Evolutionary conservation across 2,113 vertebrate species (phyloP).

Genomic region (Eudorcas thomsonii): DNA sequence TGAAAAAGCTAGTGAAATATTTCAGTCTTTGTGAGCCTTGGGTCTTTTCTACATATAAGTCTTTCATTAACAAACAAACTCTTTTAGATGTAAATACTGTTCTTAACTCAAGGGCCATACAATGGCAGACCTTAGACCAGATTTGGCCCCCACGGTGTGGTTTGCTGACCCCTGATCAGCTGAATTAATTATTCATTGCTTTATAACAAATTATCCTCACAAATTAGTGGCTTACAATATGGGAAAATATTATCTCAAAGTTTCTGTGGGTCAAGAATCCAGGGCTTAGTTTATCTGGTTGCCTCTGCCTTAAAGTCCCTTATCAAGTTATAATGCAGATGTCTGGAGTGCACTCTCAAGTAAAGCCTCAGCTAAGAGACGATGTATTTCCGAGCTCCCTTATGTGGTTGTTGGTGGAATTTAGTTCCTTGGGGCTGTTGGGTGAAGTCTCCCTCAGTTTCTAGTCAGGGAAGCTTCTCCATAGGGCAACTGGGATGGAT

Average conservation of each 20-base stretch:
- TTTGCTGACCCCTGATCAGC: not conserved
- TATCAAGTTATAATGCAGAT: not conserved
- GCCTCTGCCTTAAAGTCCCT: not conserved
- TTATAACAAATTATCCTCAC: not conserved
- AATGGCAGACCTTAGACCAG: not conserved
- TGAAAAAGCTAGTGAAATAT: constrained; percentile 2
- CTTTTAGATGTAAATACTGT: not conserved
- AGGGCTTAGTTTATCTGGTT: not conserved
- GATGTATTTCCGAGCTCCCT: not conserved
- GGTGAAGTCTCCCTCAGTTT: not conserved
- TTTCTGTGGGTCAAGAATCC: not conserved
- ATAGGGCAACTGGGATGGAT: not conserved
- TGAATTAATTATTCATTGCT: not conserved
- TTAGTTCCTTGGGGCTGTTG: not conserved
- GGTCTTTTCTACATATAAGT: not conserved
- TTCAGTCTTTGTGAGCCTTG: not conserved
- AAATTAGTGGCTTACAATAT: not conserved
- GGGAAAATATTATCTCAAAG: not conserved
- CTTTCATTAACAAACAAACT: not conserved
- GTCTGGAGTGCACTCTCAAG: not conserved
- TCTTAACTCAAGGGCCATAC: not conserved
- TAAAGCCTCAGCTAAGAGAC: not conserved
- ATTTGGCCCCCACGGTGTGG: not conserved
- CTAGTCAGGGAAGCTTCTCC: not conserved
- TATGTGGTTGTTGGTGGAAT: not conserved